Percentiles rank a stretch among this genome's conserved stretches.
Conservation (phyloP, 2,797 vertebrate genomes). For the Myotis findleyi region DNA sequence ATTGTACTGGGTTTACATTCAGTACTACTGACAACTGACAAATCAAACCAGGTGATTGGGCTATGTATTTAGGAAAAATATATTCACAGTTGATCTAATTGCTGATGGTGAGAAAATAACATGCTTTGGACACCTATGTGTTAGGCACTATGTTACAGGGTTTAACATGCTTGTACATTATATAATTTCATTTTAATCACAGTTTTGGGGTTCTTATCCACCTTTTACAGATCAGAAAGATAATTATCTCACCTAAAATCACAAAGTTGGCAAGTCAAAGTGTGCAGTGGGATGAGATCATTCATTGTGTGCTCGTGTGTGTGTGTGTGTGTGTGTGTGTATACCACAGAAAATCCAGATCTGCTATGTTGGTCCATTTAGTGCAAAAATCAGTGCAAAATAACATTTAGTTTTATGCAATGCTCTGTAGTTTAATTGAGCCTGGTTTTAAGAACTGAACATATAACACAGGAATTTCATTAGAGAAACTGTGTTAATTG, state of each 20-base stretch:
- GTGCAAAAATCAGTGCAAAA: neutral
- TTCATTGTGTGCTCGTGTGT: neutral
- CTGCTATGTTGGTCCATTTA: neutral
- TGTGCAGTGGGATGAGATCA: neutral
- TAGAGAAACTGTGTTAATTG: neutral
- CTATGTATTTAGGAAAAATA: neutral
- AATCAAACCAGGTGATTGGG: neutral
- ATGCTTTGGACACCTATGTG: neutral
- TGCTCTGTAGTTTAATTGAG: constrained; percentile 19
- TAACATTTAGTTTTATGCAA: neutral
- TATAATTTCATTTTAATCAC: neutral
- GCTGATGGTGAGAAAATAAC: neutral
- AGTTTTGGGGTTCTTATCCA: neutral
- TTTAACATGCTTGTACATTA: neutral
- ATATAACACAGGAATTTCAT: neutral
- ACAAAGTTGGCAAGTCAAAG: neutral
- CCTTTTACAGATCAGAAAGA: neutral
- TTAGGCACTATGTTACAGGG: neutral
- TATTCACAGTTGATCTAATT: neutral
- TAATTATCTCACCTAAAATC: neutral
- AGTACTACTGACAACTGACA: neutral
- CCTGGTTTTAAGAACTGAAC: constrained; percentile 11
- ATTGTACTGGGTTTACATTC: neutral
- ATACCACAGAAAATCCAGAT: neutral
- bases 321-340: neutral